A percentile compares a stretch with the other conserved stretches of the same genome.
Evolutionary conservation across 1,140 invertebrate species (phyloP).

Genomic region (Trachymyrmex cornetzi): DNA sequence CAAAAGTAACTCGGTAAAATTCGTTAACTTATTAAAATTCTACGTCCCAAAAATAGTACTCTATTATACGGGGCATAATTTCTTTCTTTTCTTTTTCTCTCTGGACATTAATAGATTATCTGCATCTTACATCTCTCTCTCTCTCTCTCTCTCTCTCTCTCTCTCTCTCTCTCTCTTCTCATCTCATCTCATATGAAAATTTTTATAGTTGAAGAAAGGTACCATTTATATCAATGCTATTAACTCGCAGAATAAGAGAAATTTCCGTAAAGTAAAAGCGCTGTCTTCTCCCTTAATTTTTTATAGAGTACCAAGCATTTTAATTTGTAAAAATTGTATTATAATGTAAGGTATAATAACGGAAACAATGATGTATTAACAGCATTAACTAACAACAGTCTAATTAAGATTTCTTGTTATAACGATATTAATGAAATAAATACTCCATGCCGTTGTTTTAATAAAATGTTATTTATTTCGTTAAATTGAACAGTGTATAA

Average conservation of each 20-base stretch:
- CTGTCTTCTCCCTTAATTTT: not conserved
- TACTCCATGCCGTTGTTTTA: no score
- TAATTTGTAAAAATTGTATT: not conserved
- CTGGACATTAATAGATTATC: constrained; percentile 31
- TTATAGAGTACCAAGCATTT: not conserved
- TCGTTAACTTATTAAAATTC: not conserved
- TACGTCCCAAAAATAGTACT: not conserved
- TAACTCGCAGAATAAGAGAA: not conserved
- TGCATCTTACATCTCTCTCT: not conserved
- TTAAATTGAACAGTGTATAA: no score
- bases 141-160: no score
- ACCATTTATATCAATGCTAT: constrained; percentile 16
- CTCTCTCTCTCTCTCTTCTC: not conserved
- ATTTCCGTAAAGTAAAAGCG: not conserved
- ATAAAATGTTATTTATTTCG: no score
- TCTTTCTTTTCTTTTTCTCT: not conserved
- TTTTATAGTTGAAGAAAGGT: not conserved
- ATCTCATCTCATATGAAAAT: constrained; percentile 6
- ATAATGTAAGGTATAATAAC: not conserved
- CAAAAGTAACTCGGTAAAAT: not conserved
- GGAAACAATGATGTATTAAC: not conserved
- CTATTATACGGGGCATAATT: not conserved
- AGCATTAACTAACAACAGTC: not conserved
- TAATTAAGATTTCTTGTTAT: not conserved
- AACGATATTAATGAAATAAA: no score